Conservation (phyloP, 2,797 vertebrate genomes). For the Microctenopoma lineatum region DNA sequence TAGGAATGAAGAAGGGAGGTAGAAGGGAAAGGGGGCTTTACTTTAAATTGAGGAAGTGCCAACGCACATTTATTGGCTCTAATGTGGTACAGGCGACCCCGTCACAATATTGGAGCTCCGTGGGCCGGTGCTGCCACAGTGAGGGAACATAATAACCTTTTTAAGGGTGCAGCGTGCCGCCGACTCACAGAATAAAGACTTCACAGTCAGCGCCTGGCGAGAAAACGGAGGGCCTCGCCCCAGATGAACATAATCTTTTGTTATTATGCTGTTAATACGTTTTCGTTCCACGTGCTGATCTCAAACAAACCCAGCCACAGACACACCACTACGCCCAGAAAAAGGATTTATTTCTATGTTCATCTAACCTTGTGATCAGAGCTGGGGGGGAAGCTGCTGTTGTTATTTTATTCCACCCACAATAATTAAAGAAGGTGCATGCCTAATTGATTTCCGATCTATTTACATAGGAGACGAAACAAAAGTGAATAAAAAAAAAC, state of each 20-base stretch:
- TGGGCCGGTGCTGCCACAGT: conserved; percentile 74
- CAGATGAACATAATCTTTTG: conserved; percentile 84
- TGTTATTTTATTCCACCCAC: conserved; percentile 20
- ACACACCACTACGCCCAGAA: conserved; percentile 41
- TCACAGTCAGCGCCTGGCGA: conserved; percentile 73
- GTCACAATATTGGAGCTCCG: conserved; percentile 71
- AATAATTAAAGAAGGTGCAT: conserved; percentile 42
- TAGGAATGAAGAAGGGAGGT: conserved; percentile 83
- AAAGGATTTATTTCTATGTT: conserved; percentile 59
- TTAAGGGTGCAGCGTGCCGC: conserved; percentile 76
- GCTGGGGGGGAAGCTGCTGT: conserved; percentile 1
- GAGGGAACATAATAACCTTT: conserved; percentile 86
- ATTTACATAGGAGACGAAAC: conserved; percentile 26
- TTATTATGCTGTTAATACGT: conserved; percentile 86
- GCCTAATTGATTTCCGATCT: not conserved
- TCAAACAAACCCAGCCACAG: conserved; percentile 68
- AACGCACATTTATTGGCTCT: conserved; percentile 91
- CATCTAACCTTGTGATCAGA: conserved; percentile 69
- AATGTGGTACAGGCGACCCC: conserved; percentile 84
- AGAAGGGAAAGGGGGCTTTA: conserved; percentile 85
- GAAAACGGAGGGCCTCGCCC: conserved; percentile 78
- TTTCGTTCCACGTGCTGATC: conserved; percentile 75
- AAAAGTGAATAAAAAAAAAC: not conserved
- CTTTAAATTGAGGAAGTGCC: conserved; percentile 90
- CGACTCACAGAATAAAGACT: conserved; percentile 82